Base-by-base conservation (phyloP, 2,797 vertebrate genomes). In the Anguilla pacifica region DNA sequence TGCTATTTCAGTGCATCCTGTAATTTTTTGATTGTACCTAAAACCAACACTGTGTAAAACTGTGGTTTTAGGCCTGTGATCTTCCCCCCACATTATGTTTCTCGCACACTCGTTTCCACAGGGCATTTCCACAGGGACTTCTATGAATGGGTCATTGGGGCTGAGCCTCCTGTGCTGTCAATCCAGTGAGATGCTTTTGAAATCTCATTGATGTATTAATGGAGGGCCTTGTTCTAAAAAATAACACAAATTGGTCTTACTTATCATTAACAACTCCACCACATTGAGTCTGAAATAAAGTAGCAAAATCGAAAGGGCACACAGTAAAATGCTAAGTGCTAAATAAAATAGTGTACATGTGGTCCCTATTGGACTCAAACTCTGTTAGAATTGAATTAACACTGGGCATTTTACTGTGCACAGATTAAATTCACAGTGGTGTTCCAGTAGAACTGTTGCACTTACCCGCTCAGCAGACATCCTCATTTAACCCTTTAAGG, bases 11-110 rank as follows among this genome's bases (percentile, higher is more conserved):
- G 70, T 35, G 79, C 43, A n/a, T 82, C 11, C 49, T 67, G 22
- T 9, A n/a, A 59, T 85, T 85, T 53, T 86, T 85, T 53, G 83
- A 64, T 28, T n/a, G 57, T 82, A 88, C 74, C 64, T 28, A 67
- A 61, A 61, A 61, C 17, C 74, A 49, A n/a, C 51, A n/a, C n/a
- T 49, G 35, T 86, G 55, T 55, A 67, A 17, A 86, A 86, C 7
- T 53, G 74, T 82, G 22, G 46, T 15, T 70, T 53, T 86, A 67
- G 87, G 39, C 35, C 84, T 67, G 81, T 7, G 49, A 83, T 70
- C 87, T 88, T 11, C 57, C 77, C 39, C 59, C 82, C 49, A 51
- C 46, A 49, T 86, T 74, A 85, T 55, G 39, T 72, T 85, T 39
- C 28, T 51, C 49, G 31, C 55, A 51, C 46, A 67, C 82, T 55